These are phyloP conservation scores for Sipha maydis DNA, from an alignment of 2,888 invertebrate genomes.

Conservation along the genomic window DNA sequence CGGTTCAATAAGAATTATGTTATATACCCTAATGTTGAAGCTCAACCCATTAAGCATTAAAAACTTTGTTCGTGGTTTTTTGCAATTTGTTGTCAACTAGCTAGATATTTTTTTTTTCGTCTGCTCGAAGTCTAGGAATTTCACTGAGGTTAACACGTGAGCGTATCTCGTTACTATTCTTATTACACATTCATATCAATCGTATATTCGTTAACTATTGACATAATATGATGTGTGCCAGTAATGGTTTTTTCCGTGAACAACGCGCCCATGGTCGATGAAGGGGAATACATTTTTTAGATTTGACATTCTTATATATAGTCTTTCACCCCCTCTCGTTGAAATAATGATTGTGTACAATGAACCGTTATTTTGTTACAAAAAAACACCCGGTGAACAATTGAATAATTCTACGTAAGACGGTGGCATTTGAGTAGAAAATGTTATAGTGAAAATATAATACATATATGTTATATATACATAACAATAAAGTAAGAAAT, in stretches of 20 bases:
- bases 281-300: slow-evolving; percentile 24
- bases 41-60: not conserved
- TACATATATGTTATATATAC: too few relatives aligned
- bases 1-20: slow-evolving; percentile 18
- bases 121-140: not conserved
- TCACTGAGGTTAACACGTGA: slow-evolving; percentile 32
- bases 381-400: slow-evolving; percentile 36
- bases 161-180: not conserved
- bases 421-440: slow-evolving; percentile 26
- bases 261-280: not conserved
- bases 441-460: not conserved
- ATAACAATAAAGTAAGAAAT: slow-evolving; percentile 16
- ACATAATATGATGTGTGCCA: slow-evolving; percentile 2
- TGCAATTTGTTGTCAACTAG: not conserved
- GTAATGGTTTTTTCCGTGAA: slow-evolving; percentile 28
- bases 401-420: not conserved
- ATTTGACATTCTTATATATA: slow-evolving; percentile 16
- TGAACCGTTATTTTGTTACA: not conserved
- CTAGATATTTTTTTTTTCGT: not conserved
- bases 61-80: not conserved
- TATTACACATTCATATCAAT: not conserved
- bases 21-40: not conserved
- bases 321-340: slow-evolving; percentile 8
- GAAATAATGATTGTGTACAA: slow-evolving; percentile 32
- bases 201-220: not conserved